Evolutionary conservation across 2,888 invertebrate genomes (phyloP), one percentile per base, ranked within the genome.

Genomic region (Leptinotarsa tumamoca): DNA sequence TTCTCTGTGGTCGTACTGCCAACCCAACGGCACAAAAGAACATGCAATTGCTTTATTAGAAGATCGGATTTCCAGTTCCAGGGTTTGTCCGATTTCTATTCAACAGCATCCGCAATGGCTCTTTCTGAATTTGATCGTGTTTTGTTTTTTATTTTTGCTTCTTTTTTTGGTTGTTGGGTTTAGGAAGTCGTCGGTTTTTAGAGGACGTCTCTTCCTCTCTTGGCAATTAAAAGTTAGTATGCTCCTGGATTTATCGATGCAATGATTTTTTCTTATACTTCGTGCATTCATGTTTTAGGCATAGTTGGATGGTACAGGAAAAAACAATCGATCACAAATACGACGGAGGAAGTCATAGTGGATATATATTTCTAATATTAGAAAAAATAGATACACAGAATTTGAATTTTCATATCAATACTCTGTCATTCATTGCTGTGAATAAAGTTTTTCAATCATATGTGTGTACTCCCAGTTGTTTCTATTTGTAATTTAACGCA

Each of bases 21-120:
- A 56, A 71, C 63, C 79, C 78, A 79, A 80, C 77, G 77, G 75
- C 81, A 80, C 71, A 80, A 81, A 80, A 74, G 77, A 78, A 75
- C 75, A 72, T 76, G 80, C 78, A 78, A 82, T 81, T 77, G 79
- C 79, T 82, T 82, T 82, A 82, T 81, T 83, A 83, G 79, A 80
- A 78, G 82, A 84, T 82, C 83, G 80, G 81, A 82, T 83, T 84
- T 83, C 82, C 79, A 79, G 76, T 73, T 71, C 76, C 76, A 71
- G 71, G 71, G 76, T 71, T 76, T 71, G 76, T 73, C 73, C 76
- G 76, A 75, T 72, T 68, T 43, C 75, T 73, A 75, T 75, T 75
- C 75, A 75, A 67, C 72, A 67, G 72, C 72, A 70, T 70, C 70
- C 70, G 70, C 70, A 58, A 23, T 49, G 70, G 58, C 49, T 70